Base-by-base conservation (phyloP, 2,888 invertebrate genomes). In the Torymus auratus region DNA sequence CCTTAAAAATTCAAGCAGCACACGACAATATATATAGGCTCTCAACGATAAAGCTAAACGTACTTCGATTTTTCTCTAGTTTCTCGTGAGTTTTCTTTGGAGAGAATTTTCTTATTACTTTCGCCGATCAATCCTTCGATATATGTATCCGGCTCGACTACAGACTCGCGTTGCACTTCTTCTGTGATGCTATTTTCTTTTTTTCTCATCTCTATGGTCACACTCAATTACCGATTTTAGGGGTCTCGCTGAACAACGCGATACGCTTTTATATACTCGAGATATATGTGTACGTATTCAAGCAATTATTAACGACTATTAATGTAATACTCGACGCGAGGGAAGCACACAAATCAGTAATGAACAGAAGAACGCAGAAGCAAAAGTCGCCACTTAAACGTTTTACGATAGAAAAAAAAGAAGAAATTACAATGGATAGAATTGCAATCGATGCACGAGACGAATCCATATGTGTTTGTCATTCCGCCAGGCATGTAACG, bases 11-110 rank as follows among this genome's bases (percentile, higher is more conserved):
- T 87, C 85, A 89, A 89, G 89, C 89, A 87, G 87, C 88, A 89
- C 90, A 89, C 88, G 85, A 87, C 84, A 87, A 84, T 41, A 41
- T 41, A 41, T 41, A 41, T 85, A 86, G 85, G 84, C 83, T 87
- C n/a, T 70, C 62, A 61, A 76, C 17, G 56, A 72, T 77, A 72
- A 77, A 64, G 61, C 77, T 81, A 72, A 52, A 76, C 20, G 60
- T 56, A 65, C 65, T 79, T 56, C 56, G 20, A 28, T 53, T 65
- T 64, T 73, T 81, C 65, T 78, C 70, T 79, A 65, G 65, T 85
- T 84, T 85, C 83, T 83, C 84, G 85, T 83, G 84, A 83, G 83
- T 83, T 87, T 83, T 89, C 87, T 90, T 89, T 89, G 89, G 88
- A 88, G 88, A 89, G 88, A 80, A 70, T 73, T 64, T 71, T 55